These are phyloP conservation scores for Tyrophagus putrescentiae DNA, from an alignment of 1,140 invertebrate species.

Conservation along the genomic window DNA sequence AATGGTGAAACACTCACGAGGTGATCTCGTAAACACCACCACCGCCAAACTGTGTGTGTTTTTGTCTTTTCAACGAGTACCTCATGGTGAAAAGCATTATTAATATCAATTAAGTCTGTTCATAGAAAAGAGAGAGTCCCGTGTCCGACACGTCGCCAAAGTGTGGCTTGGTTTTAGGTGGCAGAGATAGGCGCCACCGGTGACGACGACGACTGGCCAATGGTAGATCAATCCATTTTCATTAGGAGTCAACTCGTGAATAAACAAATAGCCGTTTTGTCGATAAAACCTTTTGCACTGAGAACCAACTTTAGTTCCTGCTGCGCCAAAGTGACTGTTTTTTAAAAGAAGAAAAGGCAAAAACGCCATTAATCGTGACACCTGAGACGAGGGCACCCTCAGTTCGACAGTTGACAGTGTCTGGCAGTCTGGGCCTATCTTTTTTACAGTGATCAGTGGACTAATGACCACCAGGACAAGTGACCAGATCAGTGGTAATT, in stretches of 20 bases:
- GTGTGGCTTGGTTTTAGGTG: neutral
- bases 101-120: conserved; percentile 13
- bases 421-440: neutral
- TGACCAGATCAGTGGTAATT: too few species aligned
- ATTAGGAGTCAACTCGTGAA: neutral
- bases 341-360: neutral
- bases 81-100: neutral
- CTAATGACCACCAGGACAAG: too few species aligned
- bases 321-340: too few species aligned
- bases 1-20: too few species aligned
- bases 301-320: too few species aligned
- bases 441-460: too few species aligned
- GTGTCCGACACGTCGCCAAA: neutral
- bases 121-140: too few species aligned
- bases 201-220: neutral
- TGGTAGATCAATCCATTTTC: conserved; percentile 6
- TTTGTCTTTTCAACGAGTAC: too few species aligned
- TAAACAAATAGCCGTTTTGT: too few species aligned
- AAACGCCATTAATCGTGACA: conserved; percentile 7
- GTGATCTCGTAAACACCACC: too few species aligned
- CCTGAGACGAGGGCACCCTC: neutral
- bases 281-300: too few species aligned
- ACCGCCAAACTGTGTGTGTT: too few species aligned
- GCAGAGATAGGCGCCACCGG: neutral
- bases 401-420: neutral